Evolutionary conservation across 2,113 vertebrate genomes (phyloP), one percentile per base, ranked within the genome.

Genomic region (Sitta europaea): DNA sequence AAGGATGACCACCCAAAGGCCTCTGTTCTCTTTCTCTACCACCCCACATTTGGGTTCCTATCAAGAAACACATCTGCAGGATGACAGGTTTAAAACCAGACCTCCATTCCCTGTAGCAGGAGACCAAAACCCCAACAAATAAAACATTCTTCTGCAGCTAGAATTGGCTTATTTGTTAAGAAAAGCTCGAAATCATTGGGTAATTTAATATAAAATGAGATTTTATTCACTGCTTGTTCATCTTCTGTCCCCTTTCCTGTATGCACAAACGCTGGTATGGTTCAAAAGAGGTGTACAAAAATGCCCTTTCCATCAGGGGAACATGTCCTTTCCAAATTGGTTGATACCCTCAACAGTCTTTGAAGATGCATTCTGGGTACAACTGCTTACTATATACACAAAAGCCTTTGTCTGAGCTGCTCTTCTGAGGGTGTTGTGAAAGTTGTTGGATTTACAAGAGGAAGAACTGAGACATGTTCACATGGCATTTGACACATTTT

Each of bases 321-420:
- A 24, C 0, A 0, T 63, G 11, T 2, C 29, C 14, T 78, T 85
- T 78, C 40, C 19, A 54, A 35, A 9, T 29, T 3, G 24, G 23
- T n/a, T 17, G 18, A 17, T 62, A 28, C 5, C 62, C 16, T 74
- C 62, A 27, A 35, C 14, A 31, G 10, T 28, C 7, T 53, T 65
- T 66, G 54, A 84, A 77, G 33, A 35, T 28, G 12, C 2, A 13
- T 36, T 36, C 8, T 75, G 9, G 10, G 6, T 75, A 55, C 11
- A 76, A 16, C 9, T n/a, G 3, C 28, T 63, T 65, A n/a, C 8
- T 54, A 1, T 3, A 12, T 13, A 16, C 6, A 62, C 8, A 63
- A 51, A 20, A 80, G 9, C 16, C 48, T 79, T 71, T 58, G 38
- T 21, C 35, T 31, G 31, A 82, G 3, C 6, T 3, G 2, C 23